phyloP scores from a whole-genome alignment of 1,140 invertebrate genomes.

The Macrobrachium rosenbergii region DNA sequence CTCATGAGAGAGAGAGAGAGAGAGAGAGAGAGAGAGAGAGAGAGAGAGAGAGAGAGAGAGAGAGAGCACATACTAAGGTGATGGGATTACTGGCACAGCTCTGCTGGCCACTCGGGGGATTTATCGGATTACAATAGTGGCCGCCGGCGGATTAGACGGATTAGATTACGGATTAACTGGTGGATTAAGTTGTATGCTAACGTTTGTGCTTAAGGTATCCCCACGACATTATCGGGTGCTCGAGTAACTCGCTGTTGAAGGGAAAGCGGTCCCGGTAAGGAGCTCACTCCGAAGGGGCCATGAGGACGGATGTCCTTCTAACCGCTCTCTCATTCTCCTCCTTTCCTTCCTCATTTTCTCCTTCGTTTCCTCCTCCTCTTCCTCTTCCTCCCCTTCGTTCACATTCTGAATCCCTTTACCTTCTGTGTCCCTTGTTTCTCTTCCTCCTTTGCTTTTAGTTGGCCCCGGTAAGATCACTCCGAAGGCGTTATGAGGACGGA shows the following conservation, averaged over 20 bases:
- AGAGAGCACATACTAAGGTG: neutral
- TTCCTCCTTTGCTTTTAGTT: neutral
- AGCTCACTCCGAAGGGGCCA: neutral
- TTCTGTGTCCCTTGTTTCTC: no score
- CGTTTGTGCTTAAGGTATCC: constrained; percentile 24
- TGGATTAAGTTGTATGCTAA: constrained; percentile 44
- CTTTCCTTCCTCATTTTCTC: neutral
- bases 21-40: constrained; percentile 1
- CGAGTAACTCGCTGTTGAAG: constrained; percentile 7
- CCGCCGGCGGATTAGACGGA: constrained; percentile 42
- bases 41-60: neutral
- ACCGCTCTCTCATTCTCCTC: neutral
- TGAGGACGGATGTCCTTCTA: neutral
- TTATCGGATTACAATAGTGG: constrained; percentile 36
- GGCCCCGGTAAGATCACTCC: no score
- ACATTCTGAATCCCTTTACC: no score
- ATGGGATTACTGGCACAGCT: constrained; percentile 7
- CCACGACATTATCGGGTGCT: constrained; percentile 29
- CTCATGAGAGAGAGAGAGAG: neutral
- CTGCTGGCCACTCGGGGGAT: constrained; percentile 30
- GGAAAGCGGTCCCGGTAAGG: neutral
- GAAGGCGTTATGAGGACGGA: no score
- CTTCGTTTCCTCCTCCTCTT: neutral
- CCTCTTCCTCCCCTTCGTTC: neutral
- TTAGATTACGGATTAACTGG: constrained; percentile 35